Conservation (phyloP, 1,140 invertebrate species). For the Neelides sp. region DNA sequence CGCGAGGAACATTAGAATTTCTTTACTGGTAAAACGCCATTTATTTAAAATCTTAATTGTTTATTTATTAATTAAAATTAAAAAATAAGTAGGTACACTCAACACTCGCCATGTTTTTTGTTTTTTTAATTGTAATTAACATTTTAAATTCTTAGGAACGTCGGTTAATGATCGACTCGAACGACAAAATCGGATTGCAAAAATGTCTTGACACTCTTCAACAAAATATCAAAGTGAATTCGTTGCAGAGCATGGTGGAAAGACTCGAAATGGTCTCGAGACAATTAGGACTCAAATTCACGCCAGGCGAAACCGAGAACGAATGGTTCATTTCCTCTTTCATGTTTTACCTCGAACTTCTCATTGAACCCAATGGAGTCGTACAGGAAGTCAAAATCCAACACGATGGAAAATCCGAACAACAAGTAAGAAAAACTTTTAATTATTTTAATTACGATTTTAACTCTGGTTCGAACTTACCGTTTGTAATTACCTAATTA, state of each 20-base stretch:
- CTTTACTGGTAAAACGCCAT: constrained; percentile 64
- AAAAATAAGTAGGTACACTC: constrained; percentile 5
- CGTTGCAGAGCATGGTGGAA: constrained; percentile 79
- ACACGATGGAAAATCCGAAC: constrained; percentile 64
- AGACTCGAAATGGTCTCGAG: constrained; percentile 63
- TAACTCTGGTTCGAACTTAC: not conserved
- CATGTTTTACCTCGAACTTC: constrained; percentile 91
- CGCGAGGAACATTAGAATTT: constrained; percentile 68
- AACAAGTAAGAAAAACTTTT: constrained; percentile 37
- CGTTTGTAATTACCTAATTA: no score
- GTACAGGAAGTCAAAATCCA: constrained; percentile 88
- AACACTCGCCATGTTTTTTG: no score
- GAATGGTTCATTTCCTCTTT: constrained; percentile 86
- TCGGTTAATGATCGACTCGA: constrained; percentile 61
- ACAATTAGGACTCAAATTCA: constrained; percentile 55
- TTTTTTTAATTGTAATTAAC: constrained; percentile 31
- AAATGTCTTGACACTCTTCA: constrained; percentile 83
- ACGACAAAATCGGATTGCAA: constrained; percentile 70
- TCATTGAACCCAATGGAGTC: constrained; percentile 62
- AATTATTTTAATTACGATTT: not conserved
- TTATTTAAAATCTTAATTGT: no score
- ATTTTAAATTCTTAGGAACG: constrained; percentile 64
- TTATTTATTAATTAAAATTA: not conserved
- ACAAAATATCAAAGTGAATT: constrained; percentile 84
- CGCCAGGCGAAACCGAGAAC: constrained; percentile 52